Evolutionary conservation across 2,113 vertebrate genomes (phyloP).

Genomic region (Turnix velox): DNA sequence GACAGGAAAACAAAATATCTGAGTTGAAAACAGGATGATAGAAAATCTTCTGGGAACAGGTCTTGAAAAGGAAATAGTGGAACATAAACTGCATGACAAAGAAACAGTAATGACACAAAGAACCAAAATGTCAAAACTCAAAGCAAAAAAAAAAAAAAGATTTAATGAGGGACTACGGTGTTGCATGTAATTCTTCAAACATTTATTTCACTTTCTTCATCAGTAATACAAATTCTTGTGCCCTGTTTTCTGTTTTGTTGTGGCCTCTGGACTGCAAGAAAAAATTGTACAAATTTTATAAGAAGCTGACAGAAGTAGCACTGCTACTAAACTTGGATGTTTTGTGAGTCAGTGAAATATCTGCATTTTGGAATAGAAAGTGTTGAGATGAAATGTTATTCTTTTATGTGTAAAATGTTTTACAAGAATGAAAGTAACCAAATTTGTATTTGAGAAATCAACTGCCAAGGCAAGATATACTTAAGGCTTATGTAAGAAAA

Average conservation of each 20-base stretch:
- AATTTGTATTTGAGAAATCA: neutral
- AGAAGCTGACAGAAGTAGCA: neutral
- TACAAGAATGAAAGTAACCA: neutral
- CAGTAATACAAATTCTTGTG: neutral
- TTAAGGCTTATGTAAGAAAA: neutral
- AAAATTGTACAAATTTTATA: neutral
- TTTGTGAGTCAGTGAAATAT: neutral
- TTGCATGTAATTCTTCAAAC: neutral
- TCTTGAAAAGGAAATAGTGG: neutral
- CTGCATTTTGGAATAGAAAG: neutral
- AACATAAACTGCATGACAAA: neutral
- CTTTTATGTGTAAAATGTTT: neutral
- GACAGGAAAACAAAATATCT: neutral
- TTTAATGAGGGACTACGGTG: neutral
- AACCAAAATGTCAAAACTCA: neutral
- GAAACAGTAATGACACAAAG: neutral
- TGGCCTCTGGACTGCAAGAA: neutral
- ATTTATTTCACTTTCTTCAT: neutral
- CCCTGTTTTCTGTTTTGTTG: neutral
- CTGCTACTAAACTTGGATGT: rapidly evolving
- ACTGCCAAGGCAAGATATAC: neutral
- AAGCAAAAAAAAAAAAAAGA: neutral
- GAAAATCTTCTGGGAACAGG: neutral
- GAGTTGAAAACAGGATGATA: neutral
- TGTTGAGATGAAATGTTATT: neutral